These are phyloP conservation scores for Micromussa lordhowensis DNA, from an alignment of 92 coral and sea anemone genomes.

Conservation along the genomic window DNA sequence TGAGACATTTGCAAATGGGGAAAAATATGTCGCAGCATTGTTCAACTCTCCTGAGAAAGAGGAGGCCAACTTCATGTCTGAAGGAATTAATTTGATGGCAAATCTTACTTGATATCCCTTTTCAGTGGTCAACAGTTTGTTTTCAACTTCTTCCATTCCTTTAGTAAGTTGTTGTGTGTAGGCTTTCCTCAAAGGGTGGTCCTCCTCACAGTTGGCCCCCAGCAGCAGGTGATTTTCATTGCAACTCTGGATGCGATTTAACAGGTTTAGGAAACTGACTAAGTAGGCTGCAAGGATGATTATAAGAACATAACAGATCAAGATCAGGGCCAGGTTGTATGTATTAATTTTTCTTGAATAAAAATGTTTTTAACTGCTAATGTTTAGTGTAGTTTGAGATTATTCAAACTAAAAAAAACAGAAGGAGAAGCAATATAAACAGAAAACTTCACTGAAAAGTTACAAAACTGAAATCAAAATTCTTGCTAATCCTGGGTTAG, in stretches of 20 bases:
- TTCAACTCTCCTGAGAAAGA: constrained; percentile 71
- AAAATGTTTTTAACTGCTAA: too few species aligned
- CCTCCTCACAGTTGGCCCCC: constrained; percentile 77
- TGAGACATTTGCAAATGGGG: too few species aligned
- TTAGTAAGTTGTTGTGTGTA: constrained; percentile 56
- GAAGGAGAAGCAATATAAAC: too few species aligned
- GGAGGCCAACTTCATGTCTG: constrained; percentile 78
- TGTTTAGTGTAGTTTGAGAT: too few species aligned
- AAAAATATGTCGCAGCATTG: too few species aligned
- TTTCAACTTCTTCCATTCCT: constrained; percentile 72
- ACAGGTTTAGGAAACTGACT: constrained; percentile 72
- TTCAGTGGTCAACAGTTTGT: constrained; percentile 48
- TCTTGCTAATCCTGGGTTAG: too few species aligned
- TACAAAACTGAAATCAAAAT: too few species aligned
- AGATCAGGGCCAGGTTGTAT: too few species aligned
- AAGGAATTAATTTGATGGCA: constrained; percentile 61
- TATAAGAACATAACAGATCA: constrained; percentile 39
- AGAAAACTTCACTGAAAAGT: too few species aligned
- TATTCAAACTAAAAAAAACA: too few species aligned
- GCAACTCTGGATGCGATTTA: constrained; percentile 72
- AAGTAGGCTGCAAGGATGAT: constrained; percentile 58
- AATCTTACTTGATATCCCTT: constrained; percentile 65
- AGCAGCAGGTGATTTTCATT: constrained; percentile 67
- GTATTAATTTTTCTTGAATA: too few species aligned
- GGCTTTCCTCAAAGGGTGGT: constrained; percentile 56